Base-by-base conservation (phyloP, 1,140 invertebrate species). In the Palaemon carinicauda region DNA sequence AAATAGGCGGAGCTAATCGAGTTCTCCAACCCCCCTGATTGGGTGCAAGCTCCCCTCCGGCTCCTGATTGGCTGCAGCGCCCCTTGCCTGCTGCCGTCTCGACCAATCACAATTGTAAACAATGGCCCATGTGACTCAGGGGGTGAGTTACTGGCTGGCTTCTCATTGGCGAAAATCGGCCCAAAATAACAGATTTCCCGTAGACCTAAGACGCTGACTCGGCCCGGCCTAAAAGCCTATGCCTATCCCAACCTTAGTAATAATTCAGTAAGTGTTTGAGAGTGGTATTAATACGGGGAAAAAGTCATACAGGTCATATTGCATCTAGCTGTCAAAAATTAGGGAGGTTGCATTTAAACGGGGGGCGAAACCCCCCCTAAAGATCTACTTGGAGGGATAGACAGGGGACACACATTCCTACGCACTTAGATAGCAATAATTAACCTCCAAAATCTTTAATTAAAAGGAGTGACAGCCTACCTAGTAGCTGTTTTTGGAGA, bases 231-330 rank as follows among this genome's bases (percentile, higher is more conserved):
- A 51, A 80, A 74, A 21, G 83, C 83, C 83, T 79, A 86, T 54
- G 41, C 29, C 31, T 75, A 65, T 74, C 73, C 74, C 56, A 69
- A 52, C 83, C 83, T 80, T 74, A 86, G 77, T 86, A 80, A 86
- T 86, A 86, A 86, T 86, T 79, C 69, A 86, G 83, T 80, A 86
- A 80, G 83, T 80, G 83, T 79, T 21, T 60, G 77, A n/a, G 41
- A 80, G 83, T 53, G 60, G 80, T 31, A 19, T 80, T 54, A 50
- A 80, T 24, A 33, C n/a, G 31, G 29, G 74, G 19, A 80, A 84
- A 79, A 80, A 86, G 41, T 0, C 0, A 9, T 12, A 4, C 5
- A 5, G 41, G 7, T 41, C 12, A 12, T 12, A 41, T 4, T 7
- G 1, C 41, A 5, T 41, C 41, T n/a, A 41, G 12, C 41, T 41